A percentile compares a stretch with the other conserved stretches of the same genome.
phyloP scores from a whole-genome alignment of 2,113 vertebrate species.

The Sebastes fasciatus region DNA sequence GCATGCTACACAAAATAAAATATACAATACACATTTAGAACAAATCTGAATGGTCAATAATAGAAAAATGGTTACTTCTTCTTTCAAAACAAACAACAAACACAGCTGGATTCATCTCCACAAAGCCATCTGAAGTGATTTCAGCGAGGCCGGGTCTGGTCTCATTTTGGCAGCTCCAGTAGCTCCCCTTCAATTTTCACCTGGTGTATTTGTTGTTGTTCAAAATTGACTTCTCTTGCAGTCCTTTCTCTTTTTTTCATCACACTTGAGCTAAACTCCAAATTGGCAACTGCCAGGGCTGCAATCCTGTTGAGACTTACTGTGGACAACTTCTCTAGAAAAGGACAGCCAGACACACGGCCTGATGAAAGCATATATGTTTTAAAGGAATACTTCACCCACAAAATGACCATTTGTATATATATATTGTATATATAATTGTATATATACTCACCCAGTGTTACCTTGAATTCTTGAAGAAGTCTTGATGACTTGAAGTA shows the following conservation, averaged over 20 bases:
- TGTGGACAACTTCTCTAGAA: not conserved
- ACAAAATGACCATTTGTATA: not conserved
- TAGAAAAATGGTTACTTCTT: not conserved
- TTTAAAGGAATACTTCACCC: not conserved
- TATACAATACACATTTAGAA: not conserved
- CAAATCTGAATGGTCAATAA: not conserved
- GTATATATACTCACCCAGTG: not conserved
- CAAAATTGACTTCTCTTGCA: conserved; percentile 33
- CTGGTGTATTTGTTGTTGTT: conserved; percentile 25
- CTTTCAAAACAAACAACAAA: conserved; percentile 24
- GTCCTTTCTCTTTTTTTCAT: not conserved
- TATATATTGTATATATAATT: too few relatives aligned
- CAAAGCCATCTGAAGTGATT: conserved; percentile 6
- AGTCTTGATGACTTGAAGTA: not conserved
- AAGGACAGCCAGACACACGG: not conserved
- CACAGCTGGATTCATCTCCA: conserved; percentile 22
- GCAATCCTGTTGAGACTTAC: conserved; percentile 13
- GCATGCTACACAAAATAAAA: not conserved
- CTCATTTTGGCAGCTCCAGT: conserved; percentile 18
- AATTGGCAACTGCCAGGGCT: conserved; percentile 15
- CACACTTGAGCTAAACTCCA: conserved; percentile 31
- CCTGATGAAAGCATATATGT: not conserved
- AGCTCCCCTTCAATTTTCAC: conserved; percentile 13
- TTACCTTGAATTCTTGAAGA: not conserved
- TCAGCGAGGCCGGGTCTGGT: not conserved